Evolutionary conservation across 2,797 vertebrate species (phyloP), one percentile per base, ranked within the genome.

Genomic region (Limosa lapponica): DNA sequence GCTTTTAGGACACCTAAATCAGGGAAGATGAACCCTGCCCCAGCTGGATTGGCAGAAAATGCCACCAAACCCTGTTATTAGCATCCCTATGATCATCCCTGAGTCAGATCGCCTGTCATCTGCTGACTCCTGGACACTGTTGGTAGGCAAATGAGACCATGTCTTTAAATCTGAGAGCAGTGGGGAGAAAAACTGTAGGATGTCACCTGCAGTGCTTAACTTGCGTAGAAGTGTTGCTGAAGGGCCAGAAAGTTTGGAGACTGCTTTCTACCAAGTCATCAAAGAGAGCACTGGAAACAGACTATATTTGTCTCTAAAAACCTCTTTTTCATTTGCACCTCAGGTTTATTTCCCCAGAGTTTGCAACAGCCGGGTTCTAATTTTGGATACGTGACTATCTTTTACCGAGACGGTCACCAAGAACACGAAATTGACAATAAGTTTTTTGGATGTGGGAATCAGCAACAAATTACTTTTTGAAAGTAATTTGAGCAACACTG

Each of bases 391-490:
- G 12, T 94, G 92, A 87, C 92, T 85, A 78, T 87, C 89, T 95
- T 78, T 92, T 92, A 85, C 75, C 8, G 75, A 96, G 79, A 79
- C 0, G 1, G 84, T 91, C 87, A 95, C 71, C 79, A 93, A 78
- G 79, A 95, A 86, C 43, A 78, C 0, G 5, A 91, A 93, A 90
- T 87, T 92, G 91, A 94, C 94, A 87, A 58, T 86, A 96, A 90
- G 84, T 79, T 96, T 96, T 92, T 92, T 95, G 92, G 89, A 91
- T 95, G 84, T 89, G 82, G 87, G 89, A 95, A 94, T 96, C 91
- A 62, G 65, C 13, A 58, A 91, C 86, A 96, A 95, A 94, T 93
- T 97, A 95, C 92, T 94, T 96, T 93, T 93, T 95, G 84, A 94
- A 96, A 96, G 91, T 95, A 96, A 95, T 94, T 96, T 94, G 84